Conservation (phyloP, 2,888 invertebrate genomes). For the Cynaeus angustus region DNA sequence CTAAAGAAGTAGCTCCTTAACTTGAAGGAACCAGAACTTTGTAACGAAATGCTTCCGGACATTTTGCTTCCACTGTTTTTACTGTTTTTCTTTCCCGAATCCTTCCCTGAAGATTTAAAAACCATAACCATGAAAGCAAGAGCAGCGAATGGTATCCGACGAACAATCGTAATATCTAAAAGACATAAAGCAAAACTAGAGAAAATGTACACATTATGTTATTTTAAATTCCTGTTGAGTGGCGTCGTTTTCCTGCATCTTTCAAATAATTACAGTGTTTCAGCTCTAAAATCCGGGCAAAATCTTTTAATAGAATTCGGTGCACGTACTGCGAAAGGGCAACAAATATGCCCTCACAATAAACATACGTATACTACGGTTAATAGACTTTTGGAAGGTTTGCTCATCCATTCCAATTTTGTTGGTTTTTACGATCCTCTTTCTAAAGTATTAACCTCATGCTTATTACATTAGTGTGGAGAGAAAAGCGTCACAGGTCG, state of each 20-base stretch:
- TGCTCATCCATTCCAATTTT: constrained; percentile 32
- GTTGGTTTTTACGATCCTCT: constrained; percentile 18
- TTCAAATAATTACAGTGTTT: too few species aligned
- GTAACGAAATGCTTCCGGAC: constrained; percentile 9
- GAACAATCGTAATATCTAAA: background rate
- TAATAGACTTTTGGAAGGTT: constrained; percentile 28
- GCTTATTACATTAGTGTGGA: constrained; percentile 14
- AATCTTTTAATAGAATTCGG: background rate
- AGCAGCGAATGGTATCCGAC: background rate
- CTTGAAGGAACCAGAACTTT: constrained; percentile 8
- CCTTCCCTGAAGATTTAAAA: constrained; percentile 20
- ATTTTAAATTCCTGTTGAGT: too few species aligned
- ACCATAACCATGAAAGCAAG: constrained; percentile 15
- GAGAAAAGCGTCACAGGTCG: background rate
- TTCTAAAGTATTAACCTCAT: constrained; percentile 29
- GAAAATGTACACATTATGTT: background rate
- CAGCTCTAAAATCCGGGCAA: too few species aligned
- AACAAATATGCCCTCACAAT: constrained; percentile 28
- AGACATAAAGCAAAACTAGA: background rate
- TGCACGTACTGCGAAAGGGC: constrained; percentile 9
- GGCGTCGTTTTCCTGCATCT: too few species aligned
- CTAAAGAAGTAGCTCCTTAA: background rate
- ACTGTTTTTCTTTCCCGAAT: constrained; percentile 10
- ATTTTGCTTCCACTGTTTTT: constrained; percentile 6
- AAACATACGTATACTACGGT: constrained; percentile 21